Evolutionary conservation across 2,797 vertebrate species (phyloP), one percentile per base, ranked within the genome.

Genomic region (Taeniopygia guttata): DNA sequence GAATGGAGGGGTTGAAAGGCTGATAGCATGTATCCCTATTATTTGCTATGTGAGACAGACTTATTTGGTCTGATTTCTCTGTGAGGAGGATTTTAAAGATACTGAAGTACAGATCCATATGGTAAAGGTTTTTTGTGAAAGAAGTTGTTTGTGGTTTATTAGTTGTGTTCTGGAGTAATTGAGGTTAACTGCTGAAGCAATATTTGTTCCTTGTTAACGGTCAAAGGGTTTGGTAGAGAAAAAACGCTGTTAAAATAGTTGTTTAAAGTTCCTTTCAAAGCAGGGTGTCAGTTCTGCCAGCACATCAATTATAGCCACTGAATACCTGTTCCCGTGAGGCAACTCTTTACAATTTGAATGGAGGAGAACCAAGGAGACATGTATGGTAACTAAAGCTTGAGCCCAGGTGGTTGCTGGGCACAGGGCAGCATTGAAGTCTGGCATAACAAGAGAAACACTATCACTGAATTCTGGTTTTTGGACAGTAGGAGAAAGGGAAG

Each of bases 371-470:
- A 2, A 48, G 14, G 15, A 36, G 30, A 23, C 5, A 5, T 0
- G 2, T 13, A 10, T 0, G 0, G 48, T 43, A 48, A 25, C 17
- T 51, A 21, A 56, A 67, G 51, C 20, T 20, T 0, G 9, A 72
- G 34, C 17, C 5, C 4, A 21, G 11, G 12, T 58, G 17, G 16
- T 55, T 84, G 20, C 30, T 73, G 46, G 34, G 8, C 17, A 27
- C 15, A 36, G 68, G 62, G 22, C 18, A 80, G 58, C 25, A 48
- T 34, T 16, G 40, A 38, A 51, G 23, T 48, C 42, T 0, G 0
- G 30, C 10, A 6, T 56, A 67, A 36, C 9, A 29, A 40, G 13
- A 38, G n/a, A 52, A 79, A 56, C 29, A 45, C 3, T 2, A 15
- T 26, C n/a, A 10, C 48, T 67, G 23, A 34, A 32, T 73, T 85